Conservation (phyloP, 2,797 vertebrate species). For the Anolis apletophallus region DNA sequence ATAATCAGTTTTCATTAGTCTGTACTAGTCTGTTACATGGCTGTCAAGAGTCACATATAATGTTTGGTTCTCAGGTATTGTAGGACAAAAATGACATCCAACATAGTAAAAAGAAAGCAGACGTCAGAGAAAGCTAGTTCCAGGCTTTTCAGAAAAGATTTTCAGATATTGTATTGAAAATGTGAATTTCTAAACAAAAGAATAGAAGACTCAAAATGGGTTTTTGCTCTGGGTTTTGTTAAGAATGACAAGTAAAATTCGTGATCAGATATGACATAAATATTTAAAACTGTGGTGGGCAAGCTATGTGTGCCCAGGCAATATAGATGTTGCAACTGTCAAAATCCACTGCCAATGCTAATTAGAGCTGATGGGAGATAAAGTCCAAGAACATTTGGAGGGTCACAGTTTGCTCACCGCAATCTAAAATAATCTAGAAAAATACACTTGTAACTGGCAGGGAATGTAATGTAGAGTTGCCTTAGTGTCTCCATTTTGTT, state of each 20-base stretch:
- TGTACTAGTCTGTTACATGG: neutral
- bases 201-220: neutral
- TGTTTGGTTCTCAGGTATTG: neutral
- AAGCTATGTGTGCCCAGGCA: too few species aligned
- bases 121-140: too few species aligned
- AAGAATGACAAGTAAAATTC: neutral
- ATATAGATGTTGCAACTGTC: too few species aligned
- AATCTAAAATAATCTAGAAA: neutral
- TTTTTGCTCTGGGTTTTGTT: too few species aligned
- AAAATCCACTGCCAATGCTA: too few species aligned
- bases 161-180: neutral
- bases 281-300: neutral
- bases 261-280: neutral
- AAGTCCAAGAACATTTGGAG: too few species aligned
- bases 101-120: neutral
- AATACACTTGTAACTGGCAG: too few species aligned
- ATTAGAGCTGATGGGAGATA: too few species aligned
- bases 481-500: neutral
- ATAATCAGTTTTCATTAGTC: neutral
- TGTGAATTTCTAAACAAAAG: neutral
- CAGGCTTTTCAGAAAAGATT: neutral
- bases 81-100: neutral
- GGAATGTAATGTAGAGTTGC: neutral
- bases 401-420: too few species aligned
- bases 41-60: accelerated